phyloP scores from a whole-genome alignment of 2,113 vertebrate species.

The Salvelinus sp. region DNA sequence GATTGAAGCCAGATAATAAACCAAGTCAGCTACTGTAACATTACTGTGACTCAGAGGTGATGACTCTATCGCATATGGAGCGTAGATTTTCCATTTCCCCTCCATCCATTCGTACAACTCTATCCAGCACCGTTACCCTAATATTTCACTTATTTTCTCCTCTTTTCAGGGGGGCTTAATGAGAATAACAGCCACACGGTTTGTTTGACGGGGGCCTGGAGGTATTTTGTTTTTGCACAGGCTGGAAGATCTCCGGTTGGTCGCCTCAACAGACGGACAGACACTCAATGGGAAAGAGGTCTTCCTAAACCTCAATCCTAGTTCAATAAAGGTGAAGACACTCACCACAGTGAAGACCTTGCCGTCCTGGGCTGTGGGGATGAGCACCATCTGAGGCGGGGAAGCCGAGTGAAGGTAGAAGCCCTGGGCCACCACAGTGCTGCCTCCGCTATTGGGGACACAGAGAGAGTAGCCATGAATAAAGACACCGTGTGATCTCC shows the following conservation, averaged over 20 bases:
- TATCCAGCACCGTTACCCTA: constrained; percentile 36
- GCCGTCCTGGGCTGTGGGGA: constrained; percentile 73
- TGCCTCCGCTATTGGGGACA: constrained; percentile 82
- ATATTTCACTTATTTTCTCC: constrained; percentile 23
- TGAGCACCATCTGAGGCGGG: constrained; percentile 90
- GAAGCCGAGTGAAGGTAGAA: constrained; percentile 88
- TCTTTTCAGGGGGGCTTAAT: constrained; percentile 42
- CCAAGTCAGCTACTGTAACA: background rate
- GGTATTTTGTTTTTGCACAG: constrained; percentile 5
- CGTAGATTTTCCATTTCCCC: constrained; percentile 62
- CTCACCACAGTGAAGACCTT: constrained; percentile 92
- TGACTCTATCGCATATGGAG: constrained; percentile 28
- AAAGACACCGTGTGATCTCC: background rate
- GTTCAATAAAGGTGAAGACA: constrained; percentile 26
- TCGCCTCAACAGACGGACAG: background rate
- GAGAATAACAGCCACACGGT: constrained; percentile 55
- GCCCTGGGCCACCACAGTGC: constrained; percentile 90
- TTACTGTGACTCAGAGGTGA: constrained; percentile 48
- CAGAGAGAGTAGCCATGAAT: background rate
- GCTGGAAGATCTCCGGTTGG: constrained; percentile 1
- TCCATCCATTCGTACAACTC: constrained; percentile 18
- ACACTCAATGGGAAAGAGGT: background rate
- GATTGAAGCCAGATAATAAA: constrained; percentile 8
- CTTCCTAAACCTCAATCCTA: too few species aligned
- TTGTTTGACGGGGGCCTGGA: background rate